Base-by-base conservation (phyloP, 2,113 vertebrate species). In the Ptychochromis oligacanthus region DNA sequence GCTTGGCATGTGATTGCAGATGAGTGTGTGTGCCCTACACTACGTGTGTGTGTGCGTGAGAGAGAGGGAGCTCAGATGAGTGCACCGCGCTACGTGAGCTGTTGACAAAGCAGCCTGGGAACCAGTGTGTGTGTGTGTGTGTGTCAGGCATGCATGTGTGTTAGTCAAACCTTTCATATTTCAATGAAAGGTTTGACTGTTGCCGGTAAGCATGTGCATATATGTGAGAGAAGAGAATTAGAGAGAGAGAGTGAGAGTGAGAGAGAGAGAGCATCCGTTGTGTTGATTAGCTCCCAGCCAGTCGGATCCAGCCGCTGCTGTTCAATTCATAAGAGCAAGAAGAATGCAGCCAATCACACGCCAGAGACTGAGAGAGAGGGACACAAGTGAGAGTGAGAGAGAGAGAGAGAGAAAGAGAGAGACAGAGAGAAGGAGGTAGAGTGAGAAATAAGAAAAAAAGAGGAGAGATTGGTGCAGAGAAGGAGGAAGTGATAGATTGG, bases 311-410 rank as follows among this genome's bases (percentile, higher is more conserved):
- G 58, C 77, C 82, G 34, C 78, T 89, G 91, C 84, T 52, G 80
- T 90, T 95, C 94, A 94, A 93, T 95, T 95, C 93, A 95, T 93
- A 94, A 93, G 92, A 94, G 79, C 54, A 87, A 83, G 79, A 46
- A 64, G 85, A 75, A 77, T 34, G 57, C 77, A 84, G 84, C 81
- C 90, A 94, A 93, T 93, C 89, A 84, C 88, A 80, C 34, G 34
- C 26, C 77, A 75, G 82, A 40, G 52, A 59, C 1, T 1, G 60
- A 80, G 61, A 46, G 76, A 31, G 65, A 75, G 15, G 9, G 56
- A 57, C 12, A 70, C 43, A 28, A 49, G 24, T 46, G 64, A 24
- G 62, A 43, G 62, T 43, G 49, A 52, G 43, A 40, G 57, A 43
- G 79, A 36, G 40, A 60, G 56, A 60, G 70, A n/a, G 58, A 64